Evolutionary conservation across 2,888 invertebrate species (phyloP).

Genomic region (Salpingus planirostris): DNA sequence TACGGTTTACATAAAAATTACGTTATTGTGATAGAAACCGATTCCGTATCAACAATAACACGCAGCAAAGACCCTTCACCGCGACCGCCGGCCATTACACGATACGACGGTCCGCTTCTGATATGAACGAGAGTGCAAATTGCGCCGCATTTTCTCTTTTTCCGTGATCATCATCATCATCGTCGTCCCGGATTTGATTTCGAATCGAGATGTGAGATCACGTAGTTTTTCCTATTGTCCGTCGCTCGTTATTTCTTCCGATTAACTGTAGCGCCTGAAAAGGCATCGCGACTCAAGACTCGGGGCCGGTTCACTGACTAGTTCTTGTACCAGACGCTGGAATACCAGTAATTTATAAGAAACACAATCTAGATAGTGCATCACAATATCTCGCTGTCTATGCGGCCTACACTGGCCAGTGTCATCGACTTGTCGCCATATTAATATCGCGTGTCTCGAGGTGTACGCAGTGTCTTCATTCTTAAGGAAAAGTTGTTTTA

Average conservation of each 20-base stretch:
- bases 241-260: conserved; percentile 28
- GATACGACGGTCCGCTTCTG: no score
- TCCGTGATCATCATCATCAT: no score
- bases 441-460: conserved; percentile 38
- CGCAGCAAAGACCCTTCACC: no score
- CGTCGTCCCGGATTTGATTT: no score
- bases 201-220: no score
- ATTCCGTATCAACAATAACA: no score
- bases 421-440: conserved; percentile 42
- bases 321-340: conserved; percentile 33
- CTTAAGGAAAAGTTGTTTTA: conserved; percentile 33
- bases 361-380: conserved; percentile 38
- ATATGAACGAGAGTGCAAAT: no score
- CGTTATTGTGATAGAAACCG: no score
- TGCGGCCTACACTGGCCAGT: conserved; percentile 38
- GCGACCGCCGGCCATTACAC: no score
- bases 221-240: neutral
- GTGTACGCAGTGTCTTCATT: conserved; percentile 34
- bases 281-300: conserved; percentile 32
- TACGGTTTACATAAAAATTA: conserved; percentile 5
- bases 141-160: no score
- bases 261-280: conserved; percentile 38
- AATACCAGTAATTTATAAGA: conserved; percentile 40
- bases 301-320: conserved; percentile 35
- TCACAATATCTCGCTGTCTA: conserved; percentile 39